These are phyloP conservation scores for Oriolus oriolus DNA, from an alignment of 2,113 vertebrate genomes.

Conservation along the genomic window DNA sequence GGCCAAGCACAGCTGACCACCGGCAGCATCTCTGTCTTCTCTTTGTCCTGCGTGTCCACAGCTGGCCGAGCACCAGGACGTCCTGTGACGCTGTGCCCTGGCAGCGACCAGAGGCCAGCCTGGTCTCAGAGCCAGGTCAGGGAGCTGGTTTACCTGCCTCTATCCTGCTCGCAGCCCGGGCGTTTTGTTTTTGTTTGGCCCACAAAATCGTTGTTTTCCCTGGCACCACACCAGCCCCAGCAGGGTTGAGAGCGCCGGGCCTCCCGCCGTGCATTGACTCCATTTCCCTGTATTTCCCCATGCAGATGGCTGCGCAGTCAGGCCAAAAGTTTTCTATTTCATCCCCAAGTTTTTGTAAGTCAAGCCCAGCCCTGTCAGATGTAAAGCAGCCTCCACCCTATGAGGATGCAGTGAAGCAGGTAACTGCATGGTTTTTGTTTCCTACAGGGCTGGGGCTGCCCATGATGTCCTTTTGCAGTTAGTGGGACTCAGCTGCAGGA, in stretches of 20 bases:
- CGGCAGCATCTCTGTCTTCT: neutral
- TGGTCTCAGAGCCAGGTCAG: neutral
- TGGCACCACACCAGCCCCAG: neutral
- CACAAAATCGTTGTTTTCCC: neutral
- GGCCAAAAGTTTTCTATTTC: slow-evolving; percentile 84
- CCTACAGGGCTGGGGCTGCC: neutral
- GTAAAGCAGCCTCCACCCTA: slow-evolving; percentile 91
- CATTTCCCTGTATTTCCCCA: slow-evolving; percentile 70
- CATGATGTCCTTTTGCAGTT: neutral
- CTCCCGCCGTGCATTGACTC: neutral
- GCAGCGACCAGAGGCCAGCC: neutral
- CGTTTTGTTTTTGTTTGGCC: neutral
- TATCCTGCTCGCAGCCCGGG: neutral
- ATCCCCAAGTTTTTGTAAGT: slow-evolving; percentile 84
- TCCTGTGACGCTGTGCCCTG: neutral
- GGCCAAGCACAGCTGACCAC: neutral
- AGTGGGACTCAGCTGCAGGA: neutral
- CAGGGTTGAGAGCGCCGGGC: neutral
- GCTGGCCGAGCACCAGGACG: neutral
- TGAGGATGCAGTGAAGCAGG: slow-evolving; percentile 95
- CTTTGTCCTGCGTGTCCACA: fast-evolving
- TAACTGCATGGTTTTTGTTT: slow-evolving; percentile 57
- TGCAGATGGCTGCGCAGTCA: slow-evolving; percentile 83
- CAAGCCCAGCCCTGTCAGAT: slow-evolving; percentile 81
- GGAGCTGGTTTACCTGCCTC: neutral